Evolutionary conservation across 2,113 vertebrate genomes (phyloP), one percentile per base, ranked within the genome.

Genomic region (Triplophysa siluroides): DNA sequence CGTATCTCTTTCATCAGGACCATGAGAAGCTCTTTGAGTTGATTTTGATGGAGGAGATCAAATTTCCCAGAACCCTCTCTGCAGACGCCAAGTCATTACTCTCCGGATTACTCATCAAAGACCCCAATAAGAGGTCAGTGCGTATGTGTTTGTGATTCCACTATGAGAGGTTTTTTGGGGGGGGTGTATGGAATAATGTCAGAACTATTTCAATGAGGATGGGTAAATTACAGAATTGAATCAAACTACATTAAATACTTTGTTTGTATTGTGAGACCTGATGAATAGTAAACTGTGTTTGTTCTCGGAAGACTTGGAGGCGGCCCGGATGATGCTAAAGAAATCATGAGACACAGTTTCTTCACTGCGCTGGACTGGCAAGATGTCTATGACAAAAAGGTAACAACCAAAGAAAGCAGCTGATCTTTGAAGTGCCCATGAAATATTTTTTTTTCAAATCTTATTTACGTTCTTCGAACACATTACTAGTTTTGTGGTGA

Each of bases 331-430:
- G 96, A 98, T 86, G 96, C 96, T 38, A 98, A 98, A 90, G 96
- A 98, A 92, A 98, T 98, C 87, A 98, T 98, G 96, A 92, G 95
- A 77, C 96, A 98, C 84, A 98, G 96, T 92, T 98, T 95, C 92
- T 98, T 98, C 86, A 92, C 90, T 87, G 92, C 93, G 85, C 81
- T 97, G 83, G 95, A 97, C 91, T 98, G 96, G 96, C 96, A 98
- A 91, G 95, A 98, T 85, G 96, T 98, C 23, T 98, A 98, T 86
- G 96, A 98, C 91, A 98, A 98, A 92, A 98, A 98, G 96, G 96
- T 98, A 73, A 5, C 7, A 91, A 58, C 19, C 8, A 21, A 58
- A 8, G 1, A 58, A 7, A 2, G 54, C 8, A 58, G 18, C 54
- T 58, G 9, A 58, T 45, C 43, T 11, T 45, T 45, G 5, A 33